Evolutionary conservation across 2,888 invertebrate species (phyloP), one percentile per base, ranked within the genome.

Genomic region (Emesis furor): DNA sequence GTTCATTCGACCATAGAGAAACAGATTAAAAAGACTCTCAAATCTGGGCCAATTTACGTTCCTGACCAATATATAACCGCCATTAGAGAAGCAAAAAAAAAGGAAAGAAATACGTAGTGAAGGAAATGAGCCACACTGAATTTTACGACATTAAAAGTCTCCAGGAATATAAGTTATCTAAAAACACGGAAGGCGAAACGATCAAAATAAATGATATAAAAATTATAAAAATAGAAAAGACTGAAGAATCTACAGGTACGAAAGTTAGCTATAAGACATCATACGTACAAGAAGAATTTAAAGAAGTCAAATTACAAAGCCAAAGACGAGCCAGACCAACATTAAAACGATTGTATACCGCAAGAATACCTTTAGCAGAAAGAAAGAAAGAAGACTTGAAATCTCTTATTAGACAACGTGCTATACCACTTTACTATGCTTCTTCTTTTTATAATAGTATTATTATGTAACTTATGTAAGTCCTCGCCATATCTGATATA

Each of bases 121-220:
- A 62, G 4, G 62, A 62, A 62, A 62, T 62, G 62, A 62, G 62
- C 17, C 62, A 62, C 62, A 62, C 1, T 62, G 62, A 62, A 62
- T 62, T 62, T 62, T 62, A 62, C 10, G 30, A 62, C 30, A 62
- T 62, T 51, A 51, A 51, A 51, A 1, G 46, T 51, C 46, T 51
- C 7, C 46, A 62, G 1, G 62, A 62, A 62, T 30, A 7, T 3
- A 62, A 62, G 10, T 17, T 62, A 62, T 6, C 4, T 17, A 62
- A 62, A 62, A 62, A 62, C 10, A 62, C 62, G 17, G 62, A 62
- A 30, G 62, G 62, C 4, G 62, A 62, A 10, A 62, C 62, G 6
- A 30, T 17, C 30, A 62, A 17, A 17, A 62, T 62, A 62, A 30
- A 30, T 62, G 62, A 62, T 17, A n/a, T 62, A 62, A 14, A 62